Evolutionary conservation across 2,797 vertebrate genomes (phyloP).

Genomic region (Lutjanus argentimaculatus): DNA sequence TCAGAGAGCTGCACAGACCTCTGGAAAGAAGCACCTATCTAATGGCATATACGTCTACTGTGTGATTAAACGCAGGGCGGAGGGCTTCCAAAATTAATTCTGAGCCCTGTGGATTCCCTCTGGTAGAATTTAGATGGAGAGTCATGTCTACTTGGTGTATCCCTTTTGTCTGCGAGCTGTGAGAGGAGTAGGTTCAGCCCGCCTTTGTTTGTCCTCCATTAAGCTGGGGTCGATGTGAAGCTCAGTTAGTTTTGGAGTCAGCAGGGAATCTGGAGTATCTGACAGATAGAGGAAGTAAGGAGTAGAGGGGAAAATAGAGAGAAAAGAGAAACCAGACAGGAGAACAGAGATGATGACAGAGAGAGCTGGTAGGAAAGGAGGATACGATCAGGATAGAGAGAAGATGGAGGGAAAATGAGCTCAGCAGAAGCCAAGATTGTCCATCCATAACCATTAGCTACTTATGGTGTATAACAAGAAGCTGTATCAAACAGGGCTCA

Average conservation of each 20-base stretch:
- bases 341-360: constrained; percentile 18
- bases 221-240: constrained; percentile 50
- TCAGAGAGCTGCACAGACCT: constrained; percentile 17
- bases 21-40: constrained; percentile 15
- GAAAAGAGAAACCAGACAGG: constrained; percentile 9
- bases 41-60: neutral
- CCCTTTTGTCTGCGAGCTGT: constrained; percentile 34
- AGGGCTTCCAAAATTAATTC: constrained; percentile 42
- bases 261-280: constrained; percentile 44
- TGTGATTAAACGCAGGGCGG: constrained; percentile 17
- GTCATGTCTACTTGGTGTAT: neutral
- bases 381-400: constrained; percentile 12
- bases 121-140: constrained; percentile 24
- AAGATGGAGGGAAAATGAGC: constrained; percentile 26
- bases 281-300: constrained; percentile 31
- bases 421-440: constrained; percentile 27
- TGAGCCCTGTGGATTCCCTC: constrained; percentile 34
- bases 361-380: constrained; percentile 8
- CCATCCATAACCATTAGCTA: constrained; percentile 42
- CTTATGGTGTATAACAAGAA: constrained; percentile 27
- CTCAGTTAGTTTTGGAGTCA: constrained; percentile 56
- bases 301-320: neutral
- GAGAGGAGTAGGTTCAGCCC: constrained; percentile 15
- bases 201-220: constrained; percentile 59
- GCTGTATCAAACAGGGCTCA: constrained; percentile 25